Evolutionary conservation across 2,113 vertebrate genomes (phyloP), one percentile per base, ranked within the genome.

Genomic region (Galemys pyrenaicus): DNA sequence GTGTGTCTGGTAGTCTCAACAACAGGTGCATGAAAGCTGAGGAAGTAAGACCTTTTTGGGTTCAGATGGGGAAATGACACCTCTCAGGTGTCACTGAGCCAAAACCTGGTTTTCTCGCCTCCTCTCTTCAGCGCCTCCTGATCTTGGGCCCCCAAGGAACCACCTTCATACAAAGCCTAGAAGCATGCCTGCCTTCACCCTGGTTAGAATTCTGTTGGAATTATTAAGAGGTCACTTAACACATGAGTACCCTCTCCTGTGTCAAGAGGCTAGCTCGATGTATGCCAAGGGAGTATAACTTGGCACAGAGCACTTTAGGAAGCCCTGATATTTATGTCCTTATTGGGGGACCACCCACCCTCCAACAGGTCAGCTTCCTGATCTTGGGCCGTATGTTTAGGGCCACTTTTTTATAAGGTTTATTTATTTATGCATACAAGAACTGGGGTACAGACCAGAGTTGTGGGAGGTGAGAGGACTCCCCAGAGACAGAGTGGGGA

Each of bases 221-320:
- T 87, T 89, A 39, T 64, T 80, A 51, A 75, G 60, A 67, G 65
- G 37, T 28, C 22, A 51, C 9, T 84, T 75, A 49, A 84, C 15
- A 41, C 11, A 20, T 17, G 8, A 41, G 39, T 32, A 35, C 35
- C 19, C 92, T 64, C 39, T 24, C 68, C 68, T 17, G 6, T 20
- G 12, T 39, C 8, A 75, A 19, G 26, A 37, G 35, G 12, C n/a
- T 44, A 49, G 54, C 46, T 60, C 11, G 19, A 41, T 46, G 15
- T 56, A 70, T 81, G 35, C 37, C 19, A n/a, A 49, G 41, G 12
- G 49, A 83, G 16, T 5, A 5, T n/a, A 4, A 22, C 4, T 65
- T 64, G 56, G 12, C 7, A 37, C 3, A 39, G 44, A 56, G 46
- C 11, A 68, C 62, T 49, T 60, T 6, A 5, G 60, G 78, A 67